Base-by-base conservation (phyloP, 2,797 vertebrate species). In the Gallirallus australis region DNA sequence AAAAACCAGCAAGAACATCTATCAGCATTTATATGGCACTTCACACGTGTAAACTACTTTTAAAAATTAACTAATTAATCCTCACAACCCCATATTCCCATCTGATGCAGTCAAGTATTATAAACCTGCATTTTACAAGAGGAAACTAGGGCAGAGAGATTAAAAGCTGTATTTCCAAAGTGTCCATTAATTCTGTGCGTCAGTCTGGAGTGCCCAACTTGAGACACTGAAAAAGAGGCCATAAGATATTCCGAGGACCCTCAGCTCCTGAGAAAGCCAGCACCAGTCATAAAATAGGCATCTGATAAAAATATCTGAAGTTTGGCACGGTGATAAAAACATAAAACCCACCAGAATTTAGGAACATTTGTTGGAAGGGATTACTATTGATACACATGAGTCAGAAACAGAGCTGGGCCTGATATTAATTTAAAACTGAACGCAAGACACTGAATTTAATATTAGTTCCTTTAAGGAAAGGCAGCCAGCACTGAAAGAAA, bases 41-140 rank as follows among this genome's bases (percentile, higher is more conserved):
- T 73, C 54, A 84, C 39, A 76, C 0, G 1, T 65, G 69, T 84
- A 96, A 93, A 92, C 73, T 72, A 70, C 59, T 94, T 90, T 19
- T 47, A 84, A 84, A 86, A 86, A 93, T 78, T 89, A 95, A 94
- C 80, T 90, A 93, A 96, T 96, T 93, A 95, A 96, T 89, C 92
- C 42, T 93, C 77, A 90, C 54, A 97, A 92, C 80, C 61, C 42
- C 79, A 88, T 94, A 95, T 93, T 95, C 93, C 91, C 93, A 88
- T 76, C 68, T 89, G 94, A 94, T 92, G 37, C 54, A 79, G 30
- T 35, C 12, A 90, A 90, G 53, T 78, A 72, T 71, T 83, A 89
- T 25, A 93, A 93, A 87, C 7, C 30, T 83, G 48, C 25, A 76
- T 48, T 77, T 90, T 86, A 60, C 45, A 66, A 57, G 50, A 87